Conservation (phyloP, 2,888 invertebrate genomes). For the Caenorhabditis zanzibari region DNA sequence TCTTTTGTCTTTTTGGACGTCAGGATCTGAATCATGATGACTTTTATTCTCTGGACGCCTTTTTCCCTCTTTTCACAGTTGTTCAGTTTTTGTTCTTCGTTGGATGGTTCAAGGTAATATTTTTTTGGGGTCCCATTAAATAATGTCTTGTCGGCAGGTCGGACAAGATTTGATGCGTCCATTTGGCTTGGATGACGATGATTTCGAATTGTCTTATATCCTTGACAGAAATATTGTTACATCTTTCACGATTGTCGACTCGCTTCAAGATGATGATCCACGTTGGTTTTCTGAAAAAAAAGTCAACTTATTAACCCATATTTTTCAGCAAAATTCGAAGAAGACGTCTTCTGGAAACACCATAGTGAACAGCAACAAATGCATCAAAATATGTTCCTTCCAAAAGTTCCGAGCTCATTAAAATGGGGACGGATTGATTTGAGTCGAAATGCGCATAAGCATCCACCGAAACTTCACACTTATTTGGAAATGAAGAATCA, state of each 20-base stretch:
- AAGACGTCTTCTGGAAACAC: slow-evolving; percentile 70
- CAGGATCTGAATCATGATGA: slow-evolving; percentile 73
- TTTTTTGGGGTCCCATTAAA: not conserved
- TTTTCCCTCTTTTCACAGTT: slow-evolving; percentile 75
- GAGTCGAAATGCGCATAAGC: slow-evolving; percentile 70
- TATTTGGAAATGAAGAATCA: slow-evolving; percentile 69
- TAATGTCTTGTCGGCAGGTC: slow-evolving; percentile 61
- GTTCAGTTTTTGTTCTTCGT: slow-evolving; percentile 78
- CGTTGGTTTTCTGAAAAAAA: slow-evolving; percentile 55
- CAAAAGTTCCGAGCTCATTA: slow-evolving; percentile 48
- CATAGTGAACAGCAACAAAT: slow-evolving; percentile 50
- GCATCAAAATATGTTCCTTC: slow-evolving; percentile 32
- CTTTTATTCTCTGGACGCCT: slow-evolving; percentile 67
- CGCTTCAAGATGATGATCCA: slow-evolving; percentile 69
- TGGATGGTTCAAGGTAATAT: slow-evolving; percentile 77
- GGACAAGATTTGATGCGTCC: slow-evolving; percentile 78
- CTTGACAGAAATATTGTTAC: slow-evolving; percentile 73
- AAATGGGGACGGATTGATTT: slow-evolving; percentile 74
- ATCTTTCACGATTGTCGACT: slow-evolving; percentile 74
- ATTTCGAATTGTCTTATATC: slow-evolving; percentile 75
- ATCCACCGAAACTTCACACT: slow-evolving; percentile 73
- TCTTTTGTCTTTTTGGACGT: slow-evolving; percentile 84
- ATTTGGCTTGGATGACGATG: slow-evolving; percentile 76
- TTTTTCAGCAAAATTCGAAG: slow-evolving; percentile 72
- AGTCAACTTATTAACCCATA: not conserved